A percentile compares a stretch with the other conserved stretches of the same genome.
phyloP scores from a whole-genome alignment of 2,888 invertebrate species.

The Podabrus alpinus region DNA sequence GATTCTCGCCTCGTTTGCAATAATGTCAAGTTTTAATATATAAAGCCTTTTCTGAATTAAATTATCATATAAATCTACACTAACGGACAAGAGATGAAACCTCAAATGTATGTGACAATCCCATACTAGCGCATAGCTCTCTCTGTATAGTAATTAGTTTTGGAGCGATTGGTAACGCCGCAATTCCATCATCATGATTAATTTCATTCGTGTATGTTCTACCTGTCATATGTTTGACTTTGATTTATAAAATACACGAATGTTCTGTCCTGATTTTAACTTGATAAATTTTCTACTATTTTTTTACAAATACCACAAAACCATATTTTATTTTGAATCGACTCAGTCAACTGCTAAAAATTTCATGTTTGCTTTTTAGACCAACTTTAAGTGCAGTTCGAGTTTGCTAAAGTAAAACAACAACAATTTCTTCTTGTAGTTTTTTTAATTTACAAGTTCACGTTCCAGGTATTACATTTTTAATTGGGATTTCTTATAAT shows the following conservation, averaged over 20 bases:
- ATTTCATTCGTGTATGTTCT: slow-evolving; percentile 37
- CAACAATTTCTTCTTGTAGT: background rate
- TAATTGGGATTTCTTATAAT: background rate
- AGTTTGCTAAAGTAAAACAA: background rate
- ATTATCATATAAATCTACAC: slow-evolving; percentile 13
- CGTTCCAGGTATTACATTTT: background rate
- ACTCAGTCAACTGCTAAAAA: background rate
- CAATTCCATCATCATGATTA: slow-evolving; percentile 42
- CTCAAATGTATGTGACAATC: slow-evolving; percentile 34
- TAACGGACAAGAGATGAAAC: slow-evolving; percentile 29
- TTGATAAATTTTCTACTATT: slow-evolving; percentile 5
- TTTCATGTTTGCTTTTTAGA: background rate
- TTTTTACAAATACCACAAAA: background rate
- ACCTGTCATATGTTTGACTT: slow-evolving; percentile 39
- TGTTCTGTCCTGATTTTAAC: slow-evolving; percentile 22
- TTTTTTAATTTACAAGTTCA: background rate
- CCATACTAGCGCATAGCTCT: slow-evolving; percentile 20
- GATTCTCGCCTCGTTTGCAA: background rate
- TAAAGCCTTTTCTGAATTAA: background rate
- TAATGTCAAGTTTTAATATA: slow-evolving; percentile 1
- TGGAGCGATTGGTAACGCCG: slow-evolving; percentile 41
- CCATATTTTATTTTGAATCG: background rate
- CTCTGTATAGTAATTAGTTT: slow-evolving; percentile 41
- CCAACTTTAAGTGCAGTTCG: background rate
- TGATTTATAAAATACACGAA: slow-evolving; percentile 35